Base-by-base conservation (phyloP, 2,797 vertebrate genomes). In the Dendrocincla fuliginosa region DNA sequence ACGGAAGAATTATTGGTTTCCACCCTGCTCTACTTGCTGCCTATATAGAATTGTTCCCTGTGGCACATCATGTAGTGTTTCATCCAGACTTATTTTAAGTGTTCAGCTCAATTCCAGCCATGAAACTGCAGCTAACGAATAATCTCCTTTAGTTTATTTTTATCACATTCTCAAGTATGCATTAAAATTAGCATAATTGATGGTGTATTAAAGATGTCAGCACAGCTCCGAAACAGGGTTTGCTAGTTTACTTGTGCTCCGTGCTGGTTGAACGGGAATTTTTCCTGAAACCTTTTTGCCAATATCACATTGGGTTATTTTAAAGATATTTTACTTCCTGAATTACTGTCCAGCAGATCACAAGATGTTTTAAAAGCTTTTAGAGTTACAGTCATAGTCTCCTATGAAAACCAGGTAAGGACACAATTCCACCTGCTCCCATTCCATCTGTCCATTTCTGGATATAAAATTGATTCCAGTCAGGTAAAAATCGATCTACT, bases 131-230 rank as follows among this genome's bases (percentile, higher is more conserved):
- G 84, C 84, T 91, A 89, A 95, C n/a, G 0, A 94, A 92, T 85
- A 78, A 85, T 69, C 71, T 93, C 78, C 68, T 94, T 85, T 69
- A 65, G 82, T 86, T 91, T 96, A 95, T 97, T 96, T 96, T 94
- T 93, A 94, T 91, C 95, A 85, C 90, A 94, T 91, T 95, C 90
- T 91, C 82, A 95, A 96, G 92, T 93, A 96, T 69, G 69, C 84
- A 91, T 92, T 95, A 92, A 93, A 96, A 94, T 96, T 94, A 96
- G 32, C 84, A 93, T 94, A 94, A 96, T 41, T 93, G 89, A 95
- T 94, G 55, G 79, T 81, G 82, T 81, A 95, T 95, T 97, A 91
- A 91, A 94, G 65, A 94, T 59, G 22, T 81, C 90, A 94, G 82
- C 69, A 71, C 57, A 92, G 76, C 82, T 82, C 89, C 86, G 93